Conservation (phyloP, 2,797 vertebrate genomes). For the Fratercula arctica region DNA sequence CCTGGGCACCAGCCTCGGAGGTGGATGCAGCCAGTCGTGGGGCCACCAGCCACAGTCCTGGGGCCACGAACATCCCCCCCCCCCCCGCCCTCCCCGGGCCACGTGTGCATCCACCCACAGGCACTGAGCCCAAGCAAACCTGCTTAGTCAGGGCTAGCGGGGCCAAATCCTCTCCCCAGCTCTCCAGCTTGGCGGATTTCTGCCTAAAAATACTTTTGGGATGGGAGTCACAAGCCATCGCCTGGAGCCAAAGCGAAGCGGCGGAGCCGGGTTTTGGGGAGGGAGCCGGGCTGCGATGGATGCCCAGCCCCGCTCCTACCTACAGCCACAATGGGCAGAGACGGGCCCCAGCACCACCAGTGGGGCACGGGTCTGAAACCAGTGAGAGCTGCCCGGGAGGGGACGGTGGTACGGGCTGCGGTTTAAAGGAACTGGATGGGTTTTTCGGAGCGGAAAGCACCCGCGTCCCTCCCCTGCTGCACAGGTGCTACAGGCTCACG, state of each 20-base stretch:
- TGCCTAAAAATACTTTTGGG: constrained; percentile 3
- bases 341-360: background rate
- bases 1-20: background rate
- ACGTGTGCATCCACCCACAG: background rate
- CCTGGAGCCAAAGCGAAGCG: background rate
- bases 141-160: constrained; percentile 22
- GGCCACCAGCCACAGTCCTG: background rate
- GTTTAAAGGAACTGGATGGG: background rate
- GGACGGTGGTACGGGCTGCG: accelerated
- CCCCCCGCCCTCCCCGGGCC: background rate
- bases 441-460: background rate
- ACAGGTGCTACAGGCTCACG: background rate
- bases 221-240: background rate
- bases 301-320: background rate
- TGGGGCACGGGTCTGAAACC: background rate
- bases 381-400: background rate
- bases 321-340: background rate
- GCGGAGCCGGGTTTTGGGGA: background rate
- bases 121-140: background rate
- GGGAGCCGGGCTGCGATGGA: background rate
- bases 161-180: constrained; percentile 25
- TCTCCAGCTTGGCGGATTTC: constrained; percentile 3
- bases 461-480: background rate
- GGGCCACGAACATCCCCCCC: background rate
- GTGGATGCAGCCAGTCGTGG: background rate